phyloP scores from a whole-genome alignment of 2,797 vertebrate genomes.

The Thamnophis elegans region DNA sequence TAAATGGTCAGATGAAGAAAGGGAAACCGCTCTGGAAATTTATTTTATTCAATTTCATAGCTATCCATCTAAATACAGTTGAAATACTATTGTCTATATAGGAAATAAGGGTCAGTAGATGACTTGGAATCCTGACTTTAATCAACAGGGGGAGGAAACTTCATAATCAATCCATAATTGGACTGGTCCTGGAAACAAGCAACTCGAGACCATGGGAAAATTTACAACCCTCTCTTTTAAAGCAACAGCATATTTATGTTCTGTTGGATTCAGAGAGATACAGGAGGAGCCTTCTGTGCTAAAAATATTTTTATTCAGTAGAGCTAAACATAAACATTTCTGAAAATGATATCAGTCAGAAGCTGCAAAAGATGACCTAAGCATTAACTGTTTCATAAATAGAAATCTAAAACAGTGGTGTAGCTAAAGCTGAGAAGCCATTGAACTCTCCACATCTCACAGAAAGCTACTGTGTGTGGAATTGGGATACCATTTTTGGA shows the following conservation, averaged over 20 bases:
- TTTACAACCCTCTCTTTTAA: not conserved
- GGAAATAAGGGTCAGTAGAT: conserved; percentile 19
- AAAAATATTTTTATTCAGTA: not conserved
- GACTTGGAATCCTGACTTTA: conserved; percentile 8
- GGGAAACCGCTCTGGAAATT: not conserved
- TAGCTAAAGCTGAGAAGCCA: not conserved
- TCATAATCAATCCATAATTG: conserved; percentile 14
- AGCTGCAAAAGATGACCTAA: not conserved
- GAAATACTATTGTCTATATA: conserved; percentile 7
- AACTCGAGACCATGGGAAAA: not conserved
- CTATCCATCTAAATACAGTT: not conserved
- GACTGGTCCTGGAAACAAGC: not conserved
- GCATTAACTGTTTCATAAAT: not conserved
- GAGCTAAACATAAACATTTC: not conserved
- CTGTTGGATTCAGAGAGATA: not conserved
- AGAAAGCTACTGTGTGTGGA: not conserved
- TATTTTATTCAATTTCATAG: not conserved
- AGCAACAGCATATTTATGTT: not conserved
- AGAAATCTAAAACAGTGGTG: not conserved
- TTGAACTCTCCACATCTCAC: not conserved
- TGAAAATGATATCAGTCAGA: not conserved
- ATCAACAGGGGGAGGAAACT: conserved; percentile 17
- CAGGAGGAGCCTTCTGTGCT: not conserved
- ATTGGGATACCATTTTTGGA: not conserved
- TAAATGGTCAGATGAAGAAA: not conserved